Conservation (phyloP, 2,797 vertebrate genomes). For the Anguilla pacifica region DNA sequence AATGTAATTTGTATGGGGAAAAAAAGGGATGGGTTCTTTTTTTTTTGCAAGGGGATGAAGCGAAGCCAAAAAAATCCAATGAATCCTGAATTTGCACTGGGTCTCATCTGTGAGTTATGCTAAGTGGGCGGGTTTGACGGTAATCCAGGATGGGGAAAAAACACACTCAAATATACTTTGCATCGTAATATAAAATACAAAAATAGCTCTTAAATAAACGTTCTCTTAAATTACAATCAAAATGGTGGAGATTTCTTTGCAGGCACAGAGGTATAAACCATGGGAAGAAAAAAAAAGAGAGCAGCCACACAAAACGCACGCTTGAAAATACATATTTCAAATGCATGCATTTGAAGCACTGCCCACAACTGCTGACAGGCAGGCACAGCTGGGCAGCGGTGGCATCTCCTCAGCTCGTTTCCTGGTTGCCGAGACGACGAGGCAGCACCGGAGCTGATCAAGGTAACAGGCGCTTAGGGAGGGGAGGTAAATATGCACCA, state of each 20-base stretch:
- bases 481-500: background rate
- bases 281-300: too few relatives aligned
- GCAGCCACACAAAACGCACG: too few relatives aligned
- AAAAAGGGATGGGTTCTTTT: background rate
- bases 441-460: background rate
- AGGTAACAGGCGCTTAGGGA: background rate
- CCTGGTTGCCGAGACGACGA: slow-evolving; percentile 23
- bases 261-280: too few relatives aligned
- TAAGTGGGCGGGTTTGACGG: background rate
- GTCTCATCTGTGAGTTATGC: background rate
- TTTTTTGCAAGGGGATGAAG: background rate
- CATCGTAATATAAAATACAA: background rate
- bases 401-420: background rate
- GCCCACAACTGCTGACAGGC: background rate
- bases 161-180: background rate
- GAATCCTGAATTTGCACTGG: background rate
- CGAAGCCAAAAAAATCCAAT: background rate
- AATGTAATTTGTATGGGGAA: background rate
- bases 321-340: too few relatives aligned
- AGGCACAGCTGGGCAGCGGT: background rate
- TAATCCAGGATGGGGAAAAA: background rate
- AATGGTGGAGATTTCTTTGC: background rate
- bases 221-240: background rate
- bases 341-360: background rate
- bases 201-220: background rate